Evolutionary conservation across 2,888 invertebrate genomes (phyloP).

Genomic region (Camptogramma bilineatum): DNA sequence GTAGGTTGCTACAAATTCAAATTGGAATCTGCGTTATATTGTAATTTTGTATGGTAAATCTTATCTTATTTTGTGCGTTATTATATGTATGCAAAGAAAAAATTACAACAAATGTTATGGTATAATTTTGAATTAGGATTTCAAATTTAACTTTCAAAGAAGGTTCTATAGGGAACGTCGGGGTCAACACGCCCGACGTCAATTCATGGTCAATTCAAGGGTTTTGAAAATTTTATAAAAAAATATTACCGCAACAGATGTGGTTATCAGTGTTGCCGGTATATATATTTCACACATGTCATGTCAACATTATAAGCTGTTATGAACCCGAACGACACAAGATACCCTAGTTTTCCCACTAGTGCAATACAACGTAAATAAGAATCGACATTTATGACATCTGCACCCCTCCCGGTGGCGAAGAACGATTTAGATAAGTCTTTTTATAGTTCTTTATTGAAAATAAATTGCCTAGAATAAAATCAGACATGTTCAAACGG

Average conservation of each 20-base stretch:
- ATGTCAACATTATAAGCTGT: conserved; percentile 25
- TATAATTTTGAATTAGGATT: neutral
- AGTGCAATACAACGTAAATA: conserved; percentile 76
- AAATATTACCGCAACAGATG: conserved; percentile 7
- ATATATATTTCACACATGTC: conserved; percentile 18
- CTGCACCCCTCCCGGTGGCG: conserved; percentile 72
- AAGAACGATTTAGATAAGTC: conserved; percentile 84
- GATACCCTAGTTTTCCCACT: conserved; percentile 57
- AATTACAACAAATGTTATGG: neutral
- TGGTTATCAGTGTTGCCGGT: conserved; percentile 6
- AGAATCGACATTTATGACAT: conserved; percentile 79
- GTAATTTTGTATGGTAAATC: conserved; percentile 56
- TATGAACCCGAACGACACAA: conserved; percentile 32
- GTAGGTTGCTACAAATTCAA: conserved; percentile 68
- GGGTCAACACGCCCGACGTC: no score
- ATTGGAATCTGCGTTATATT: conserved; percentile 66
- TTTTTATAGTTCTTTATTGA: conserved; percentile 86
- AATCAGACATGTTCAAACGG: conserved; percentile 82
- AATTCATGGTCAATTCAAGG: no score
- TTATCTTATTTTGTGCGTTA: conserved; percentile 47
- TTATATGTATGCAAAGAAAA: conserved; percentile 44
- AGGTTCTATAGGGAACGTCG: no score
- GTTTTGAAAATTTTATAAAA: neutral
- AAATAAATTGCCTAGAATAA: conserved; percentile 86
- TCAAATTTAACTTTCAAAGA: neutral